Conservation (phyloP, 2,113 vertebrate species). For the Polypterus senegalus region DNA sequence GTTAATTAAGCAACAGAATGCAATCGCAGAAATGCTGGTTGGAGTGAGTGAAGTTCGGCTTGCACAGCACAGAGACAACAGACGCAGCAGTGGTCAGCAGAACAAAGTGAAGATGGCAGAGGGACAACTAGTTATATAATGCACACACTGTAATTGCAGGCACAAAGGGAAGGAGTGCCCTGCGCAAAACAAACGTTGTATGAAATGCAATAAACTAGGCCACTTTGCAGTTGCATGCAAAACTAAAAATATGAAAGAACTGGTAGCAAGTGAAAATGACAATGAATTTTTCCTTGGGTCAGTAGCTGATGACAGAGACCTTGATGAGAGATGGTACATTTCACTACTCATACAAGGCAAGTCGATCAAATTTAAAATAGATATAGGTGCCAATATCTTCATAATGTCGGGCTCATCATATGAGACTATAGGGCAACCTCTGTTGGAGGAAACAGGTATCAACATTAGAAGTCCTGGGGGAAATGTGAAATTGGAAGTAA, state of each 20-base stretch:
- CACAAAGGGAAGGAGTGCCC: background rate
- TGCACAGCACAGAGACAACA: background rate
- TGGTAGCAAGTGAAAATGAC: background rate
- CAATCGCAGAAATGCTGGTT: background rate
- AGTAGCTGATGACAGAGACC: background rate
- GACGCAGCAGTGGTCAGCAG: background rate
- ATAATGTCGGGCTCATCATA: constrained; percentile 8
- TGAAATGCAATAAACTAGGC: constrained; percentile 12
- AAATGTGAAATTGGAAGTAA: constrained; percentile 3
- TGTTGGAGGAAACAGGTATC: background rate
- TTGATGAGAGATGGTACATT: constrained; percentile 9
- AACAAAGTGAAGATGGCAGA: background rate
- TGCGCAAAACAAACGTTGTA: background rate
- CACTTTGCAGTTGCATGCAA: constrained; percentile 10
- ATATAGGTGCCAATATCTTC: constrained; percentile 7
- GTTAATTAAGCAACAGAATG: constrained; percentile 10
- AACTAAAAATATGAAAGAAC: constrained; percentile 13
- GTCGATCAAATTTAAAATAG: constrained; percentile 6
- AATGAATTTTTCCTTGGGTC: constrained; percentile 9
- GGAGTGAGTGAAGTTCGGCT: constrained; percentile 5
- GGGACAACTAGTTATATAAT: background rate
- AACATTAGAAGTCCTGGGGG: constrained; percentile 11
- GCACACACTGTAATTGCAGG: background rate
- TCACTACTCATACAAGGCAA: background rate
- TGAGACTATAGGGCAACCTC: background rate